Evolutionary conservation across 1,140 invertebrate genomes (phyloP), one percentile per base, ranked within the genome.

Genomic region (Helicoverpa zea): DNA sequence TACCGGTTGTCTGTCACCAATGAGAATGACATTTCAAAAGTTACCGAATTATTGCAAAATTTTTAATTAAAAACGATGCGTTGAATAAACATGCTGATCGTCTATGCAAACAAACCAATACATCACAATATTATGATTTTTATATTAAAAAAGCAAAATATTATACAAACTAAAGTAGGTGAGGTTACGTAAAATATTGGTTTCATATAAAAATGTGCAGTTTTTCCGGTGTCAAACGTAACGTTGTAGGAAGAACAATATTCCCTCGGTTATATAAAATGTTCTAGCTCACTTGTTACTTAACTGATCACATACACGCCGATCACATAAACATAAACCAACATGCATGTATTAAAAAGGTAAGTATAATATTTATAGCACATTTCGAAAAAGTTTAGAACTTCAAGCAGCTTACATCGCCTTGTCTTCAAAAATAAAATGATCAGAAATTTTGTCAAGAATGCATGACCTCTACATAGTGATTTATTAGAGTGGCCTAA

Each of bases 221-320:
- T 52, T n/a, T 23, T 66, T 66, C 61, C 75, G 75, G 75, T 77
- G 61, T 77, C 9, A 54, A 66, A 35, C 61, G 75, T 77, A 66
- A 77, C 61, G 23, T 56, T 58, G 11, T 51, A 64, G 75, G 75
- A 77, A 77, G 61, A 58, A 66, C 73, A 51, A 61, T 61, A 76
- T 63, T 76, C 73, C 52, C 16, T 59, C 1, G 16, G 54, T 77
- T 77, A 77, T 64, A 23, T 77, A 77, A 77, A 77, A 52, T 76
- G 49, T 43, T 64, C 23, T 54, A 51, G 59, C 29, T 72, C 4
- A 58, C 12, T 58, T 18, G 61, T 77, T 77, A 77, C 61, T n/a
- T 66, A 64, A 77, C 49, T 14, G 7, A 43, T 47, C 14, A 63
- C 29, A 63, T 43, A 49, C 35, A 68, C 1, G 16, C n/a, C 10